Evolutionary conservation across 2,113 vertebrate species (phyloP), one percentile per base, ranked within the genome.

Genomic region (Scartelaos histophorus): DNA sequence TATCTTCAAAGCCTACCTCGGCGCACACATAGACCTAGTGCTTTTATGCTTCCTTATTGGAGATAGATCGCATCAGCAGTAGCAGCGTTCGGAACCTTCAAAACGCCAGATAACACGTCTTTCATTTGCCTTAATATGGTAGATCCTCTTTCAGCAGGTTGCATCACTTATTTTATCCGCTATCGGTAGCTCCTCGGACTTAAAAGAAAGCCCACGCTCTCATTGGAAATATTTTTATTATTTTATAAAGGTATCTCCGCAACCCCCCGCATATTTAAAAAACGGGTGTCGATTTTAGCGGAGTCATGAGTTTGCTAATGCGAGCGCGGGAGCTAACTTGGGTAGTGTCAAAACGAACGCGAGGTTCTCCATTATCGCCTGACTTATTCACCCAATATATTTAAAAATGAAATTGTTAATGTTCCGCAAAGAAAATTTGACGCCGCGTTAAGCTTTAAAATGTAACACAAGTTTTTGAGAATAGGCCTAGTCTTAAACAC

Each of bases 151-250:
- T 90, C 91, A 93, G 83, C 66, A 75, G 85, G 88, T 94, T 94
- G 91, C 92, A 93, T 95, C 95, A 96, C 94, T 92, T 90, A 90
- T 92, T 92, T 83, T 76, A 85, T 85, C 85, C 75, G 46, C 81
- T 90, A 87, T 87, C 86, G 70, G 79, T 70, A 72, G 74, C 86
- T 79, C 69, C 5, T 78, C 34, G 70, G 76, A 80, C 82, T 85
- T 88, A 70, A 91, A 89, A 87, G 82, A 47, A 60, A 68, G 49
- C 78, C 29, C 3, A 17, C 29, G 10, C 25, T 61, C 58, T 34
- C 58, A 3, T 29, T 61, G 2, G 24, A 34, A 58, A 34, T 61
- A 9, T 64, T 19, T n/a, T 64, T 64, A 35, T 64, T 64, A 38
- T 61, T 61, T 61, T 34, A 29, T 38, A 43, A 64, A 34, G 58